Evolutionary conservation across 2,888 invertebrate species (phyloP).

Genomic region (Thereva nobilitata): DNA sequence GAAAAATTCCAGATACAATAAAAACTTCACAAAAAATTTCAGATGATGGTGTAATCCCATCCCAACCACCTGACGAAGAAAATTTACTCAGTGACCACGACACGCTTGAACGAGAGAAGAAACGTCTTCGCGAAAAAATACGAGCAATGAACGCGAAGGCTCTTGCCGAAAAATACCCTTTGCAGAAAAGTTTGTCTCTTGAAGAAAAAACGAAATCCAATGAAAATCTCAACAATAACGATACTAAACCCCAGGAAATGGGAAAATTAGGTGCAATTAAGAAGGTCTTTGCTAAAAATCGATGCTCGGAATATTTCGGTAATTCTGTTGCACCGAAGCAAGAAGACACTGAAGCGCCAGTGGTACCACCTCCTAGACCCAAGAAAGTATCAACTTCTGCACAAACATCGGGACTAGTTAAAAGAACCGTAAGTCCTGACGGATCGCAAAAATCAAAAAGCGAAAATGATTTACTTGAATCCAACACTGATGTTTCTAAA

Average conservation of each 20-base stretch:
- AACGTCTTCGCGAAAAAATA: slow-evolving; percentile 44
- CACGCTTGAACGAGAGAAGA: slow-evolving; percentile 44
- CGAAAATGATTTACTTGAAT: too few species aligned
- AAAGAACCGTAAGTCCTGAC: slow-evolving; percentile 47
- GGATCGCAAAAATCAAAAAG: too few species aligned
- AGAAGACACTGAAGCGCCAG: background rate
- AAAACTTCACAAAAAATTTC: too few species aligned
- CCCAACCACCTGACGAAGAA: background rate
- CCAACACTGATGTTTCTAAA: too few species aligned
- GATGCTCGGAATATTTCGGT: background rate
- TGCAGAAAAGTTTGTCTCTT: slow-evolving; percentile 10
- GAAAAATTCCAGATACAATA: too few species aligned
- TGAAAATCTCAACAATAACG: background rate
- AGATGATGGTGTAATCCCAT: too few species aligned
- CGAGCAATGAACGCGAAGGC: slow-evolving; percentile 45
- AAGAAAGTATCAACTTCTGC: slow-evolving; percentile 64
- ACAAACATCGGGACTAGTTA: slow-evolving; percentile 62
- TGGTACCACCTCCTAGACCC: slow-evolving; percentile 47
- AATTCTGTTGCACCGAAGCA: background rate
- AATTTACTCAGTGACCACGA: slow-evolving; percentile 34
- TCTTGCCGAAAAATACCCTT: slow-evolving; percentile 44
- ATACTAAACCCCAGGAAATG: background rate
- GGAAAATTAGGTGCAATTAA: slow-evolving; percentile 45
- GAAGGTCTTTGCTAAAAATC: slow-evolving; percentile 42
- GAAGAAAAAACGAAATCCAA: slow-evolving; percentile 7